phyloP scores from a whole-genome alignment of 2,888 invertebrate genomes.

The Xiphydria camelus region DNA sequence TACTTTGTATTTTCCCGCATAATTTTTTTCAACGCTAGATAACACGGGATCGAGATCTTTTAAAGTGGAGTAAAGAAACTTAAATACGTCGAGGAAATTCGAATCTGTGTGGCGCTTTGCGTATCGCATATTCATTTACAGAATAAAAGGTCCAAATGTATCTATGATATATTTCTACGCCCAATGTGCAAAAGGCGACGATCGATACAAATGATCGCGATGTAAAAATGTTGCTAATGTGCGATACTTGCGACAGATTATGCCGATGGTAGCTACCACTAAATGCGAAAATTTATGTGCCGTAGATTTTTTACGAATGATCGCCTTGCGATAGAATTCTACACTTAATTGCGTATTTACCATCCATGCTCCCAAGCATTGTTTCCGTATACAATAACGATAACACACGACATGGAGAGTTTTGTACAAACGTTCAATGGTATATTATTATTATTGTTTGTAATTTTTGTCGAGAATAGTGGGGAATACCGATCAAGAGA shows the following conservation, averaged over 20 bases:
- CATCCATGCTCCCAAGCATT: neutral
- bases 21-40: slow-evolving; percentile 10
- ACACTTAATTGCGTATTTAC: neutral
- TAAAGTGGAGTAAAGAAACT: no score
- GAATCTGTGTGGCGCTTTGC: no score
- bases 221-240: no score
- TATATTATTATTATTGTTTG: neutral
- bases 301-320: slow-evolving; percentile 1
- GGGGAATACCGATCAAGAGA: slow-evolving; percentile 1
- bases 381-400: neutral
- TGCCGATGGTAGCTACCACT: no score
- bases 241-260: no score
- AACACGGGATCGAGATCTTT: no score
- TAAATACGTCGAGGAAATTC: no score
- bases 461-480: neutral
- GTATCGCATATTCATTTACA: no score
- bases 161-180: no score
- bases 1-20: slow-evolving; percentile 1
- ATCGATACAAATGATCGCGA: no score
- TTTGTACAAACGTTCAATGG: neutral
- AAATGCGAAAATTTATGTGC: neutral
- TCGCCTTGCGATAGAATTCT: neutral
- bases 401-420: neutral
- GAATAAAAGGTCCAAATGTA: no score
- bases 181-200: no score